phyloP scores from a whole-genome alignment of 2,888 invertebrate genomes.

The Incurvaria masculella region DNA sequence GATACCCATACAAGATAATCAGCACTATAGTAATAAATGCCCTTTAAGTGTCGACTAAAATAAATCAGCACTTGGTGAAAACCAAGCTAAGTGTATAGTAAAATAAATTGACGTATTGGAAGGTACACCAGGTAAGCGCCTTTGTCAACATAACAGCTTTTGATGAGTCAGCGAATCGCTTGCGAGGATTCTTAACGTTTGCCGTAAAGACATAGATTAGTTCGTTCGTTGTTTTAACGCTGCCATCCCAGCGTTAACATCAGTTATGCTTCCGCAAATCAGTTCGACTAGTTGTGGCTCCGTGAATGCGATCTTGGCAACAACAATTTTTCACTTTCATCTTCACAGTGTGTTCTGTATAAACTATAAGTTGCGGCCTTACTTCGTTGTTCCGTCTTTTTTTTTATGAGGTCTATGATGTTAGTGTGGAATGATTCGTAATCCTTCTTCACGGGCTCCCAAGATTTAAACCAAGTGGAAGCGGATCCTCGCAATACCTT shows the following conservation, averaged over 20 bases:
- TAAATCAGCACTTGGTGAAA: too few species aligned
- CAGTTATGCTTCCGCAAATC: constrained; percentile 15
- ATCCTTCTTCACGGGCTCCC: constrained; percentile 8
- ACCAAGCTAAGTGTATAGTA: too few species aligned
- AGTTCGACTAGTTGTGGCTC: constrained; percentile 14
- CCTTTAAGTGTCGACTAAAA: too few species aligned
- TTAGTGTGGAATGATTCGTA: constrained; percentile 14
- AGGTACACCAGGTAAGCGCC: too few species aligned
- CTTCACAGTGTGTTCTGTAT: constrained; percentile 16
- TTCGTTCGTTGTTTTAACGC: too few species aligned
- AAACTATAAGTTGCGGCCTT: constrained; percentile 15
- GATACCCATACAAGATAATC: too few species aligned
- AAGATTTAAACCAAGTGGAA: constrained; percentile 15
- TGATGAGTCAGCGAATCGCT: too few species aligned
- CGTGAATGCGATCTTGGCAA: constrained; percentile 14
- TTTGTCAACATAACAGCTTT: too few species aligned
- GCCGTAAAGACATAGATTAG: too few species aligned
- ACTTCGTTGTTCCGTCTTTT: constrained; percentile 13
- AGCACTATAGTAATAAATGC: too few species aligned
- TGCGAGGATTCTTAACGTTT: too few species aligned
- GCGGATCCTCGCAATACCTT: constrained; percentile 18
- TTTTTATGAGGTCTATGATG: constrained; percentile 5
- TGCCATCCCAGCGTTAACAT: constrained; percentile 3
- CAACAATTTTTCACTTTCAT: constrained; percentile 16
- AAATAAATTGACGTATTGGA: too few species aligned